phyloP scores from a whole-genome alignment of 1,140 invertebrate genomes.

The Telenomus remus region DNA sequence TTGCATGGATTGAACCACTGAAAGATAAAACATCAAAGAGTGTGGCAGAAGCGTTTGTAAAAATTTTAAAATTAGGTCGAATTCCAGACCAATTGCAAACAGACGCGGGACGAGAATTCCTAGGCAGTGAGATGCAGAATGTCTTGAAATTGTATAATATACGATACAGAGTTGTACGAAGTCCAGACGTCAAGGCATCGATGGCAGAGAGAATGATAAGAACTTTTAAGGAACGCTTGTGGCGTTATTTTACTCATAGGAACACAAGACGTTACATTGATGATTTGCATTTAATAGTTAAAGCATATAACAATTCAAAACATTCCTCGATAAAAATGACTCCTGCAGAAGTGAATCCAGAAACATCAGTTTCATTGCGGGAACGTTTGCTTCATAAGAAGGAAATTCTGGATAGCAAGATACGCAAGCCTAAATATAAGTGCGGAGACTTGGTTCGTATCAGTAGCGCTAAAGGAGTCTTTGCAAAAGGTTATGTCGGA shows the following conservation, averaged over 20 bases:
- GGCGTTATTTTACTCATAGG: neutral
- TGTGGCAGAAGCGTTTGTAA: no score
- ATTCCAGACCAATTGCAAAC: no score
- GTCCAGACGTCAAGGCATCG: neutral
- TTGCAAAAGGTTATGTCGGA: conserved; percentile 24
- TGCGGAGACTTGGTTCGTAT: conserved; percentile 13
- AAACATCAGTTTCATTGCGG: neutral
- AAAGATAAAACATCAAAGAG: conserved; percentile 5
- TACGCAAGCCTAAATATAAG: conserved; percentile 3
- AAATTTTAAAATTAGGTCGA: no score
- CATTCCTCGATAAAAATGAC: neutral
- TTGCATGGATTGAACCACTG: conserved; percentile 29
- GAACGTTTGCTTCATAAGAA: neutral
- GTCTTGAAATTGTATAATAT: neutral
- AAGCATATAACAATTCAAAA: neutral
- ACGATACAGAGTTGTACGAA: neutral
- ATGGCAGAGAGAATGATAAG: neutral
- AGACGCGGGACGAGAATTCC: no score
- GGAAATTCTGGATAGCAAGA: neutral
- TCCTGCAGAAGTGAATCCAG: neutral
- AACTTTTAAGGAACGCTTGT: neutral
- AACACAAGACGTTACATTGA: neutral
- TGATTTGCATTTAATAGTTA: neutral
- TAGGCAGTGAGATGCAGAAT: no score
- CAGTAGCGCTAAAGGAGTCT: conserved; percentile 11